These are phyloP conservation scores for Cephalotes varians DNA, from an alignment of 2,888 invertebrate species.

Conservation along the genomic window DNA sequence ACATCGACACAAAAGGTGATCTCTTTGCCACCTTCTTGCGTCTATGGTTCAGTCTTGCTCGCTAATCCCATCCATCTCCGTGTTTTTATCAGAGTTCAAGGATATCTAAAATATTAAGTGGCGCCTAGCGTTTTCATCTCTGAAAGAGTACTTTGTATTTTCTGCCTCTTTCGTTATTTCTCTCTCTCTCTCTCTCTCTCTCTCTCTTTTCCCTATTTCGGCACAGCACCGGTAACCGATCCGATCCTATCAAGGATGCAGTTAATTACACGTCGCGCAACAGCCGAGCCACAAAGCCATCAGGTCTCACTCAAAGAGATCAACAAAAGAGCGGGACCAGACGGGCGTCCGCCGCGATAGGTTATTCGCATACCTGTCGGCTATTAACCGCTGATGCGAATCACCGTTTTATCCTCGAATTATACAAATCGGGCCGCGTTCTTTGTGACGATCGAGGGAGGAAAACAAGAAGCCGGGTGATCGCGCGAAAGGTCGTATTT, in stretches of 20 bases:
- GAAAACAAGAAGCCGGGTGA: slow-evolving; percentile 1
- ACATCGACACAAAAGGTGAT: not conserved
- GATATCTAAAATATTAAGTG: slow-evolving; percentile 74
- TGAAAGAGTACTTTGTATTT: slow-evolving; percentile 23
- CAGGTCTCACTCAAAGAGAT: slow-evolving; percentile 53
- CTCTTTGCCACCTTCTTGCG: slow-evolving; percentile 1
- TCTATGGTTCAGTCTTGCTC: slow-evolving; percentile 16
- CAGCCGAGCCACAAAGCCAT: slow-evolving; percentile 55
- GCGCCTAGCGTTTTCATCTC: slow-evolving; percentile 74
- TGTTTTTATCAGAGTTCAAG: slow-evolving; percentile 68
- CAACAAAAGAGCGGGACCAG: slow-evolving; percentile 53
- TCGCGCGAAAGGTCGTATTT: slow-evolving; percentile 59
- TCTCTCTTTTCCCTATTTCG: slow-evolving; percentile 20
- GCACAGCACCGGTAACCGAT: slow-evolving; percentile 61
- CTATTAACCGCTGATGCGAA: slow-evolving; percentile 68
- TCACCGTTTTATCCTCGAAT: slow-evolving; percentile 70
- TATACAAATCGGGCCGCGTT: slow-evolving; percentile 64
- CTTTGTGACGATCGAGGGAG: slow-evolving; percentile 51
- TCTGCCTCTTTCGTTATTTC: not conserved
- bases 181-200: not conserved
- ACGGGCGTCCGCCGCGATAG: slow-evolving; percentile 34
- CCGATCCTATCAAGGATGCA: slow-evolving; percentile 71
- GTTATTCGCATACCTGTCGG: slow-evolving; percentile 52
- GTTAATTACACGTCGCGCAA: slow-evolving; percentile 73
- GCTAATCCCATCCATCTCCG: not conserved